Evolutionary conservation across 30 jellyfish, hydroid and myxozoan genomes (phyloP).

Genomic region (Catostylus mosaicus): DNA sequence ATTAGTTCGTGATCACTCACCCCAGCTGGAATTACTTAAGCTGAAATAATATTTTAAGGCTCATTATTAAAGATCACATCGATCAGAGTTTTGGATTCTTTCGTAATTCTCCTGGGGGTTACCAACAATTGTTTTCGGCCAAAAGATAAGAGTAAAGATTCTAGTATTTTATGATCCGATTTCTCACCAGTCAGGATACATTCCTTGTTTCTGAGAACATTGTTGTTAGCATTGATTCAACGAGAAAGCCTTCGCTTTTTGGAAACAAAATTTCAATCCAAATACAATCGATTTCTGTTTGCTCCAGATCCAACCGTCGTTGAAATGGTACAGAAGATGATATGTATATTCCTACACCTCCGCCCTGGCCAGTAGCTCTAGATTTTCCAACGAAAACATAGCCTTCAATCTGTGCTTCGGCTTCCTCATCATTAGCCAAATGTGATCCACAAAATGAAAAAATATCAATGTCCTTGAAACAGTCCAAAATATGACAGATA

Average conservation of each 20-base stretch:
- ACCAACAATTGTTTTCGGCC: neutral
- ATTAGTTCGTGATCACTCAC: constrained; percentile 27
- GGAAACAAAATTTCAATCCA: constrained; percentile 46
- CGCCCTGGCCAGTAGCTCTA: constrained; percentile 52
- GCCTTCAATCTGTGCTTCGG: constrained; percentile 41
- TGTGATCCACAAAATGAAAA: constrained; percentile 20
- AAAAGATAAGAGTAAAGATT: neutral
- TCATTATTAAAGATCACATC: neutral
- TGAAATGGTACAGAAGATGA: constrained; percentile 44
- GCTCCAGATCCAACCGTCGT: constrained; percentile 55
- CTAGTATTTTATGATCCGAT: constrained; percentile 32
- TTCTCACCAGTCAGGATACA: constrained; percentile 38
- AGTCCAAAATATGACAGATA: constrained; percentile 30
- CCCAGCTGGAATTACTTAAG: neutral
- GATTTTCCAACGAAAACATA: constrained; percentile 29
- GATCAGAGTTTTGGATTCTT: neutral
- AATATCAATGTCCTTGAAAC: constrained; percentile 27
- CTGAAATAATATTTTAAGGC: neutral
- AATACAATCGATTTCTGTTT: constrained; percentile 47
- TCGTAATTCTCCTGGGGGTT: neutral
- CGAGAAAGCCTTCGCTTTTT: constrained; percentile 23
- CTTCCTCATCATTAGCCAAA: constrained; percentile 39
- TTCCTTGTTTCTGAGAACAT: constrained; percentile 22
- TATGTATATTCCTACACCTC: constrained; percentile 60
- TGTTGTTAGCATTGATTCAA: constrained; percentile 43